These are phyloP conservation scores for Drosophila asahinai DNA, from an alignment of 1,140 invertebrate species.

Conservation along the genomic window DNA sequence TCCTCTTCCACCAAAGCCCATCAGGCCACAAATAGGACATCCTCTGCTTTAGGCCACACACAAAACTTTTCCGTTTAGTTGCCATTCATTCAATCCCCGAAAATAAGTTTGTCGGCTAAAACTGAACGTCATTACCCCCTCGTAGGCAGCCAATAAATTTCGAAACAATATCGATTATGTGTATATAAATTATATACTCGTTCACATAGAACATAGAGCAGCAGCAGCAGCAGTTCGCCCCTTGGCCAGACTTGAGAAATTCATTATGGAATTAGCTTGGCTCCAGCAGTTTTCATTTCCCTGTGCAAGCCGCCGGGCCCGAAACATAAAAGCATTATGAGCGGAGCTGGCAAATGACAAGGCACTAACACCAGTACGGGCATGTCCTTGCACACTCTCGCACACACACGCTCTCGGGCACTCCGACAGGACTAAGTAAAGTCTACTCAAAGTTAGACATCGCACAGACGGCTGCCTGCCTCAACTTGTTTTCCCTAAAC, in stretches of 20 bases:
- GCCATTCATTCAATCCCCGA: constrained; percentile 2
- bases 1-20: neutral
- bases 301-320: constrained; percentile 25
- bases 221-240: constrained; percentile 17
- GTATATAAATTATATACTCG: constrained; percentile 34
- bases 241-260: constrained; percentile 42
- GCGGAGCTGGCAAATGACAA: constrained; percentile 49
- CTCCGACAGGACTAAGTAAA: constrained; percentile 53
- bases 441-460: constrained; percentile 73
- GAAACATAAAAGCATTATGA: constrained; percentile 47
- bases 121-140: constrained; percentile 11
- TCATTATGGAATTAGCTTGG: constrained; percentile 56
- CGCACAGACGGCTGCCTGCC: constrained; percentile 67
- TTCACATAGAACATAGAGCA: constrained; percentile 6
- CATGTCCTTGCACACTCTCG: constrained; percentile 7
- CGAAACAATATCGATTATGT: constrained; percentile 56
- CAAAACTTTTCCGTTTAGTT: constrained; percentile 38
- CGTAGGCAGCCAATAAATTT: constrained; percentile 33
- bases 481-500: constrained; percentile 68
- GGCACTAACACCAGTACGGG: constrained; percentile 5
- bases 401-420: constrained; percentile 13
- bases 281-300: constrained; percentile 47
- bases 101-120: constrained; percentile 26
- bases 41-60: neutral
- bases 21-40: constrained; percentile 18